Base-by-base conservation (phyloP, 2,113 vertebrate species). In the Bungarus multicinctus region DNA sequence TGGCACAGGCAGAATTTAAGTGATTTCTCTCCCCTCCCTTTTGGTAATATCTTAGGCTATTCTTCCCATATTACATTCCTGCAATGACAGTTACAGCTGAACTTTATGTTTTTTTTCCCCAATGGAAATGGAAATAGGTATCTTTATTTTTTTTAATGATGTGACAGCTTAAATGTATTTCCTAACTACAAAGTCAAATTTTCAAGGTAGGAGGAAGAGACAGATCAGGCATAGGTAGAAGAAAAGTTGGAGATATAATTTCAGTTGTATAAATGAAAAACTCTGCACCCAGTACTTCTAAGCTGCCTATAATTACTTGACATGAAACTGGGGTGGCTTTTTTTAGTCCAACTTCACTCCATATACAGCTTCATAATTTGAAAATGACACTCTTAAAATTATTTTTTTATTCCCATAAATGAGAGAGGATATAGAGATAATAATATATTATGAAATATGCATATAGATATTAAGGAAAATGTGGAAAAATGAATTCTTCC, bases 41-140 rank as follows among this genome's bases (percentile, higher is more conserved):
- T 74, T 39, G 74, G 54, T 93, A 95, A 96, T 96, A 94, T 95
- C 93, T 96, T 94, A 93, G 94, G 91, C 94, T 93, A n/a, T 95
- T 94, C 91, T 95, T 96, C 96, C 95, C 90, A 90, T 94, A 95
- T 96, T 94, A 95, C 88, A 94, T 96, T 97, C 96, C 90, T 96
- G 91, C 94, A 86, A 95, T 96, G 95, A 96, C 96, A 96, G 94
- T 74, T 96, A 94, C 92, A 96, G 96, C 96, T 95, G 94, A 96
- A 93, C 27, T 92, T 96, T 93, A 94, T 95, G 14, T 86, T 96
- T 39, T 94, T 94, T 94, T 52, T 52, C 10, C 50, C 94, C 86
- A 92, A 90, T 91, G 94, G 88, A 95, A 96, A 96, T 96, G 69
- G 94, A 96, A 97, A 94, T 52, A 94, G 90, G 89, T 94, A 96